phyloP scores from a whole-genome alignment of 64 coral and sea anemone species.

The Porites lutea region DNA sequence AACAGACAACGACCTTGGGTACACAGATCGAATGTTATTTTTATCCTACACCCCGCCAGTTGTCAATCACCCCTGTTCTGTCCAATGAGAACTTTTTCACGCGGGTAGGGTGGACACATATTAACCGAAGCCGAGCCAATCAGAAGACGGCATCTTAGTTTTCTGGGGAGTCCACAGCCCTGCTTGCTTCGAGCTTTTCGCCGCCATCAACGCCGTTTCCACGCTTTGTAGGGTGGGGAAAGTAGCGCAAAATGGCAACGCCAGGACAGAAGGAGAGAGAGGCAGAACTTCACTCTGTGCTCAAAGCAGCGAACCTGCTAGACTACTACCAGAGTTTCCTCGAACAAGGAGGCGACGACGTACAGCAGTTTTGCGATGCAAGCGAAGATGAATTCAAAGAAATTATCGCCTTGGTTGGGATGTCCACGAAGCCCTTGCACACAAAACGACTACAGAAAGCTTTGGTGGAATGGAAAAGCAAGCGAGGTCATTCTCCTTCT shows the following conservation, averaged over 20 bases:
- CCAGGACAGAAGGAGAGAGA: conserved; percentile 98
- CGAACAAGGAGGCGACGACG: conserved; percentile 99
- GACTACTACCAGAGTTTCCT: conserved; percentile 97
- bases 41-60: conserved; percentile 51
- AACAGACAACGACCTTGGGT: not conserved
- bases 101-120: conserved; percentile 44
- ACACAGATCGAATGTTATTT: conserved; percentile 7
- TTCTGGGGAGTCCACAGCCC: conserved; percentile 70
- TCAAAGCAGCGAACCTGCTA: conserved; percentile 92
- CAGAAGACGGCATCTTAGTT: conserved; percentile 24
- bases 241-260: conserved; percentile 93
- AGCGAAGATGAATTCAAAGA: conserved; percentile 99
- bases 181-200: conserved; percentile 53
- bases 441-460: conserved; percentile 96
- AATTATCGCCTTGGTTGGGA: conserved; percentile 95
- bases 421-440: conserved; percentile 98
- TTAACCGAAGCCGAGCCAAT: conserved; percentile 35
- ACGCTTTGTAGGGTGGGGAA: conserved; percentile 91
- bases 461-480: conserved; percentile 95
- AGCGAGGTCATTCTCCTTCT: conserved; percentile 36
- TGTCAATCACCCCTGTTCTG: conserved; percentile 75
- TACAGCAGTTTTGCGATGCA: conserved; percentile 96
- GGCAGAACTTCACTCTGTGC: conserved; percentile 90
- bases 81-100: conserved; percentile 77
- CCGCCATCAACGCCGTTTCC: conserved; percentile 43